A percentile compares a stretch with the other conserved stretches of the same genome.
Evolutionary conservation across 2,888 invertebrate species (phyloP).

Genomic region (Phlogophora meticulosa): DNA sequence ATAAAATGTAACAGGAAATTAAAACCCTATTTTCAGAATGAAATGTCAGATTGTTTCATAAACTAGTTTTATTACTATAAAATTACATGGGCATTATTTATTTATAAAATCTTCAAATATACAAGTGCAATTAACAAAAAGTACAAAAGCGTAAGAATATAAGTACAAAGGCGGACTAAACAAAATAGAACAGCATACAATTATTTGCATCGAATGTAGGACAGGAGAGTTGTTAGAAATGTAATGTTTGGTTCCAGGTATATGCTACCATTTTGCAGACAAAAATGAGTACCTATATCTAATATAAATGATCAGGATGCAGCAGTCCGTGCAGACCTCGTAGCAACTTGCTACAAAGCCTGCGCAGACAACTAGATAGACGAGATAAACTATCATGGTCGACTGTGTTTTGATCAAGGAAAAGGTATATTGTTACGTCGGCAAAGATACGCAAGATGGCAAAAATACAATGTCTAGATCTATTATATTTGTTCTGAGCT

Average conservation of each 20-base stretch:
- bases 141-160: too few species aligned
- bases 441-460: conserved; percentile 1
- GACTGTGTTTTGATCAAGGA: conserved; percentile 4
- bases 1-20: background rate
- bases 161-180: too few species aligned
- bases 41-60: background rate
- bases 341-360: background rate
- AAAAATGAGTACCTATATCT: too few species aligned
- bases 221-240: too few species aligned
- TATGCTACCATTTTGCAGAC: too few species aligned
- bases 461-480: background rate
- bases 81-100: too few species aligned
- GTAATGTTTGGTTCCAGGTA: too few species aligned
- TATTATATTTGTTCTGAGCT: background rate
- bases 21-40: background rate
- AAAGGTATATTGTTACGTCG: background rate
- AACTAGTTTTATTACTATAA: too few species aligned
- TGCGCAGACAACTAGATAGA: background rate
- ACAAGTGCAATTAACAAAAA: too few species aligned
- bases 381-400: conserved; percentile 3
- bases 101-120: too few species aligned
- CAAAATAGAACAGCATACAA: too few species aligned
- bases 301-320: background rate
- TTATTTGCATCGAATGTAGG: too few species aligned
- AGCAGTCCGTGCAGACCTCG: background rate